Evolutionary conservation across 2,113 vertebrate species (phyloP).

Genomic region (Ginglymostoma cirratum): DNA sequence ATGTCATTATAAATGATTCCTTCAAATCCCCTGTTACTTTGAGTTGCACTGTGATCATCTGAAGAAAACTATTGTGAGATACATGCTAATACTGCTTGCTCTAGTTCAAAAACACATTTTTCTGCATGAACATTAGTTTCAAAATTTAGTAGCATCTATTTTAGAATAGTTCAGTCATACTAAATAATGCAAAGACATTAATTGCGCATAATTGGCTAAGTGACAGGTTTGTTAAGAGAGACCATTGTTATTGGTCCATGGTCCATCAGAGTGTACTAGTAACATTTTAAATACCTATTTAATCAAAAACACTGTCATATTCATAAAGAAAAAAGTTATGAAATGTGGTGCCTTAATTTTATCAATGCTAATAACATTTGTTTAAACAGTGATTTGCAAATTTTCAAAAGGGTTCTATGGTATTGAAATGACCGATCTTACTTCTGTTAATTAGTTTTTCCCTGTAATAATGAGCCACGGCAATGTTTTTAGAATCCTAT

Average conservation of each 20-base stretch:
- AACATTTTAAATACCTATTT: background rate
- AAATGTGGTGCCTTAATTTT: background rate
- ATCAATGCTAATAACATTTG: background rate
- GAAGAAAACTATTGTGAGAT: background rate
- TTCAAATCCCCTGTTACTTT: background rate
- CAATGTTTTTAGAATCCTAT: background rate
- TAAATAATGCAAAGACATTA: slow-evolving; percentile 1
- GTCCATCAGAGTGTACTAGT: background rate
- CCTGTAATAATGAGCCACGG: background rate
- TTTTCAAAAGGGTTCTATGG: background rate
- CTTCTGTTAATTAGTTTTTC: background rate
- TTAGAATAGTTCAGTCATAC: background rate
- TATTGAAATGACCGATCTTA: background rate
- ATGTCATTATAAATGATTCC: background rate
- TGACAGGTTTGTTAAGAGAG: slow-evolving; percentile 8
- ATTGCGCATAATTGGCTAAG: background rate
- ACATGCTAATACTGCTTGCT: background rate
- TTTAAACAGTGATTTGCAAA: background rate
- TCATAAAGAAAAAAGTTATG: background rate
- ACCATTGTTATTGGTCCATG: background rate
- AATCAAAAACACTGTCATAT: background rate
- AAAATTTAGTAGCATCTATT: background rate
- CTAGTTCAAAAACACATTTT: background rate
- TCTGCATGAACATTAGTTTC: background rate
- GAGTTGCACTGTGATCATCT: background rate